Evolutionary conservation across 2,113 vertebrate genomes (phyloP).

Genomic region (Calidris pygmaea): DNA sequence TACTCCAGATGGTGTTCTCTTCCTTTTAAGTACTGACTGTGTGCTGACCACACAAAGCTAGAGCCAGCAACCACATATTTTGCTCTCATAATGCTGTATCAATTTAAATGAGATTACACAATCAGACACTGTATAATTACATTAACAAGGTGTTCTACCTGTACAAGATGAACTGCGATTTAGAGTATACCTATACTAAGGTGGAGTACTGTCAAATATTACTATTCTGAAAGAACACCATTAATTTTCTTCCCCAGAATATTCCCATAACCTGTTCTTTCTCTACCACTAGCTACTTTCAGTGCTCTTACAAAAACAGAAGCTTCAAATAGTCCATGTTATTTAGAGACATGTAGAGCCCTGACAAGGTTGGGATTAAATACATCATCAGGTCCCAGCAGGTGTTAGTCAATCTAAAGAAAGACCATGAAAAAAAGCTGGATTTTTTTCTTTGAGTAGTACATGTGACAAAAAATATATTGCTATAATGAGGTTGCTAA

Average conservation of each 20-base stretch:
- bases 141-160: not conserved
- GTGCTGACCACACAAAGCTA: constrained; percentile 18
- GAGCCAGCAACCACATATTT: not conserved
- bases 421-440: not conserved
- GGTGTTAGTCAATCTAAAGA: not conserved
- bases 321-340: not conserved
- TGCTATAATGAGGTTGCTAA: not conserved
- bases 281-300: not conserved
- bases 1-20: constrained; percentile 41
- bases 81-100: not conserved
- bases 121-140: not conserved
- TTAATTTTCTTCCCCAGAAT: not conserved
- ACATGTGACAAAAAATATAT: not conserved
- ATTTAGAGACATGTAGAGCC: not conserved
- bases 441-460: not conserved
- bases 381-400: not conserved
- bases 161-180: not conserved
- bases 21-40: constrained; percentile 31
- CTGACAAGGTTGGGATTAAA: not conserved
- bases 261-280: not conserved
- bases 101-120: not conserved
- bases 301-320: not conserved
- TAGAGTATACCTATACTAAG: not conserved
- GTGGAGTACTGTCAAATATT: not conserved
- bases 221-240: not conserved